Conservation (phyloP, 2,888 invertebrate species). For the Zygaena filipendulae region DNA sequence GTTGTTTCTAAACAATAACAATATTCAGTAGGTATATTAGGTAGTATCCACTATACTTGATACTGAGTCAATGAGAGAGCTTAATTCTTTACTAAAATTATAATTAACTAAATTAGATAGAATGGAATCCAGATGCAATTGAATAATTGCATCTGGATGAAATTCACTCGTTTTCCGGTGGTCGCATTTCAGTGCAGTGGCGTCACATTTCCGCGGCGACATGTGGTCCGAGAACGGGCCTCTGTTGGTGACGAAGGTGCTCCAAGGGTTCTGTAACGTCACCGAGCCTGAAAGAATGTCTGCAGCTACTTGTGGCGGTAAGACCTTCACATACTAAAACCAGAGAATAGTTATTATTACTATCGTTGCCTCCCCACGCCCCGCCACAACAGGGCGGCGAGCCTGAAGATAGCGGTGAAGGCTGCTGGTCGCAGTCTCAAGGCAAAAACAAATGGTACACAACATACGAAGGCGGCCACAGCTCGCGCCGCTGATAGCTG, state of each 20-base stretch:
- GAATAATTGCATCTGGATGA: too few species aligned
- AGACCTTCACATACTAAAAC: slow-evolving; percentile 1
- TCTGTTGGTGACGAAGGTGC: slow-evolving; percentile 74
- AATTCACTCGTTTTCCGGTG: too few species aligned
- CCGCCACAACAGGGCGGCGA: too few species aligned
- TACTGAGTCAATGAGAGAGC: neutral
- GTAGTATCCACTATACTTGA: too few species aligned
- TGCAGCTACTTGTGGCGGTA: slow-evolving; percentile 19
- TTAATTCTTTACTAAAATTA: neutral
- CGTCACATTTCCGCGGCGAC: slow-evolving; percentile 57
- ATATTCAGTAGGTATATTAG: neutral
- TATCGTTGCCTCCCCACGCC: too few species aligned
- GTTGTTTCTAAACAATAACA: too few species aligned
- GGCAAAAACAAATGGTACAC: slow-evolving; percentile 28
- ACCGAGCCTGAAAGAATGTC: slow-evolving; percentile 17
- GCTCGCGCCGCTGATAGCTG: too few species aligned
- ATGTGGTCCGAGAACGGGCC: slow-evolving; percentile 74
- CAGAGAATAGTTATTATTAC: slow-evolving; percentile 7
- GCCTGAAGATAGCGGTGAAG: slow-evolving; percentile 22
- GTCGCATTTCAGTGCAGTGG: slow-evolving; percentile 46
- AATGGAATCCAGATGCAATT: too few species aligned
- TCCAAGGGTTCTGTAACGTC: slow-evolving; percentile 61
- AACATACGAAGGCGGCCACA: too few species aligned
- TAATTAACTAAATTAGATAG: too few species aligned
- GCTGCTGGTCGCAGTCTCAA: slow-evolving; percentile 28